Evolutionary conservation across 2,113 vertebrate species (phyloP).

Genomic region (Actinemys pallida): DNA sequence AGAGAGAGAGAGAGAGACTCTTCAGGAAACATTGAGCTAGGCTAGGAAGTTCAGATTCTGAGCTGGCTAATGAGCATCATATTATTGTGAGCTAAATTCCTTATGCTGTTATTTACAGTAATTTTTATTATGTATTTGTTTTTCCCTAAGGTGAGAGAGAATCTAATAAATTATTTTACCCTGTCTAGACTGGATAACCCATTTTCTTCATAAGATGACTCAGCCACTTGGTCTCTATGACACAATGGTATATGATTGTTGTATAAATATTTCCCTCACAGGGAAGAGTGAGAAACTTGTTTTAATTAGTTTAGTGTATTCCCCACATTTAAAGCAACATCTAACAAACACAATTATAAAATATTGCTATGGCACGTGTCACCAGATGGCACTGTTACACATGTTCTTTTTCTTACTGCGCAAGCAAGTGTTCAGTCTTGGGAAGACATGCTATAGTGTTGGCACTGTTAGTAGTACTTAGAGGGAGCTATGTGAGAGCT

Average conservation of each 20-base stretch:
- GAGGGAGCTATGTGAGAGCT: background rate
- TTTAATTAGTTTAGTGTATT: background rate
- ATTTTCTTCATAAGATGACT: constrained; percentile 17
- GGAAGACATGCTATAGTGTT: background rate
- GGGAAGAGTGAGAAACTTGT: background rate
- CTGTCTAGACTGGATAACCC: constrained; percentile 29
- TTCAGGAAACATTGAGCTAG: constrained; percentile 39
- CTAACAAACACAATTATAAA: constrained; percentile 31
- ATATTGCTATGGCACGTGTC: background rate
- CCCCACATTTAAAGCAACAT: constrained; percentile 9
- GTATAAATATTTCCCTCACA: constrained; percentile 18
- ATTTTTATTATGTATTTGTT: constrained; percentile 41
- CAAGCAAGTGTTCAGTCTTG: background rate
- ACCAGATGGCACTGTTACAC: background rate
- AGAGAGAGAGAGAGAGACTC: background rate
- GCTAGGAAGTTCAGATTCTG: constrained; percentile 15
- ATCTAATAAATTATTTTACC: constrained; percentile 55
- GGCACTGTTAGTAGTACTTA: background rate
- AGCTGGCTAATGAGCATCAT: constrained; percentile 44
- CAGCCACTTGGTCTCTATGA: constrained; percentile 2
- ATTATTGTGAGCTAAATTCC: constrained; percentile 21
- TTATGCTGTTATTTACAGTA: constrained; percentile 2
- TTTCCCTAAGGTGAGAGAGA: constrained; percentile 1
- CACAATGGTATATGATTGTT: background rate
- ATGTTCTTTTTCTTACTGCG: background rate